phyloP scores from a whole-genome alignment of 2,797 vertebrate genomes.

The Danionella dracula region DNA sequence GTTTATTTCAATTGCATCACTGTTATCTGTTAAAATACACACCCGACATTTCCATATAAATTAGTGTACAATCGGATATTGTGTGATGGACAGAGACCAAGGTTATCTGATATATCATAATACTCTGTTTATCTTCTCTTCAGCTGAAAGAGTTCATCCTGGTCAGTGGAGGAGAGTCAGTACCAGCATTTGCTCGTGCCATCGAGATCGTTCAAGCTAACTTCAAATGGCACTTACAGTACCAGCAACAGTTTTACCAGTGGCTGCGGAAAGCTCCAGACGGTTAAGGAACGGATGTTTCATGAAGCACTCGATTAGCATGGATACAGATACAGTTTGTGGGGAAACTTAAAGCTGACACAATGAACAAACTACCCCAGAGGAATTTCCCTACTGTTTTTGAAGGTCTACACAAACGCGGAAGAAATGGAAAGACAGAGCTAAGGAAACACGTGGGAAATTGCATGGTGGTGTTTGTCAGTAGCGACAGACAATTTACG shows the following conservation, averaged over 20 bases:
- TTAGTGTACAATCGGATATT: background rate
- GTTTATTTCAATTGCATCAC: constrained; percentile 20
- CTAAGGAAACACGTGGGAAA: constrained; percentile 42
- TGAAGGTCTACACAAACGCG: constrained; percentile 22
- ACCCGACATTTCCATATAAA: constrained; percentile 26
- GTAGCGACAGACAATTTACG: constrained; percentile 50
- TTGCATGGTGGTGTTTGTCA: constrained; percentile 71
- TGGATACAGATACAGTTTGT: constrained; percentile 33
- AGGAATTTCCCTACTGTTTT: constrained; percentile 40
- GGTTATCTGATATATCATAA: background rate
- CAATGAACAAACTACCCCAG: constrained; percentile 15
- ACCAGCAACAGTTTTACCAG: constrained; percentile 87
- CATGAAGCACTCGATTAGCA: constrained; percentile 31
- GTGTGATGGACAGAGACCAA: constrained; percentile 7
- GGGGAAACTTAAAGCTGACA: background rate
- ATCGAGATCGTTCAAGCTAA: constrained; percentile 93
- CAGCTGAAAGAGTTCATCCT: constrained; percentile 91
- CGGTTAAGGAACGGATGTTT: constrained; percentile 51
- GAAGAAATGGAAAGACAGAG: constrained; percentile 16
- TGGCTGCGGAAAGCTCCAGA: constrained; percentile 77
- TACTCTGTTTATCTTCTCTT: constrained; percentile 4
- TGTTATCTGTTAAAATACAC: constrained; percentile 36
- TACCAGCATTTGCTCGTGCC: constrained; percentile 80
- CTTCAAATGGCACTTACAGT: constrained; percentile 86
- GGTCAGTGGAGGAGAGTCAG: constrained; percentile 74